Conservation (phyloP, 2,113 vertebrate genomes). For the Condylura cristata region DNA sequence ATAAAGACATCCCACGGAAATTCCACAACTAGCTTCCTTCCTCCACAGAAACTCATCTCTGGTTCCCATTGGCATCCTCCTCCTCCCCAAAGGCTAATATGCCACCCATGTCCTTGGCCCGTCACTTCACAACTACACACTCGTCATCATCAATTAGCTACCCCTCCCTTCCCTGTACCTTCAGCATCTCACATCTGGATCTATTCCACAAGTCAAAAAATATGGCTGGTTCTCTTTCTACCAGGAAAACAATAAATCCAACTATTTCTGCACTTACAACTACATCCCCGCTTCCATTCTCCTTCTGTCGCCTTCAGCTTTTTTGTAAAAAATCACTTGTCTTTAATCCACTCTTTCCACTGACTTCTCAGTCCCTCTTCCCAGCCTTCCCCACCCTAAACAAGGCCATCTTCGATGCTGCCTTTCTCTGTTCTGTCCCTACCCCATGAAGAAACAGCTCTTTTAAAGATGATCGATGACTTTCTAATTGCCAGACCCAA, state of each 20-base stretch:
- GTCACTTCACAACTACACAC: neutral
- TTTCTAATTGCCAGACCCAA: neutral
- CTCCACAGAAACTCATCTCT: neutral
- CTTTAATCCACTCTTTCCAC: neutral
- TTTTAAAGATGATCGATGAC: neutral
- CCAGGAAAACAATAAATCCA: neutral
- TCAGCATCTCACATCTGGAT: neutral
- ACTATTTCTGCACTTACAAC: neutral
- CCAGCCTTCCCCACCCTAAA: neutral
- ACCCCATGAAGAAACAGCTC: neutral
- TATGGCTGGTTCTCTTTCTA: neutral
- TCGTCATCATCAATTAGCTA: neutral
- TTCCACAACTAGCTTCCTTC: neutral
- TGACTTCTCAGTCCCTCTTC: neutral
- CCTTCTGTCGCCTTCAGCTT: neutral
- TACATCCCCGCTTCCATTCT: neutral
- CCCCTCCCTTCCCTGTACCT: neutral
- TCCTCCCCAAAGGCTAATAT: neutral
- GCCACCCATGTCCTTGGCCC: neutral
- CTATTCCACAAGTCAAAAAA: neutral
- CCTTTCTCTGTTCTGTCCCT: neutral
- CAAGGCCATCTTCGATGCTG: neutral
- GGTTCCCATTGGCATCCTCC: neutral
- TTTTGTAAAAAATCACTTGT: conserved; percentile 3
- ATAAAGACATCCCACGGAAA: neutral